phyloP scores from a whole-genome alignment of 2,888 invertebrate genomes.

The Agonopterix heracliana region DNA sequence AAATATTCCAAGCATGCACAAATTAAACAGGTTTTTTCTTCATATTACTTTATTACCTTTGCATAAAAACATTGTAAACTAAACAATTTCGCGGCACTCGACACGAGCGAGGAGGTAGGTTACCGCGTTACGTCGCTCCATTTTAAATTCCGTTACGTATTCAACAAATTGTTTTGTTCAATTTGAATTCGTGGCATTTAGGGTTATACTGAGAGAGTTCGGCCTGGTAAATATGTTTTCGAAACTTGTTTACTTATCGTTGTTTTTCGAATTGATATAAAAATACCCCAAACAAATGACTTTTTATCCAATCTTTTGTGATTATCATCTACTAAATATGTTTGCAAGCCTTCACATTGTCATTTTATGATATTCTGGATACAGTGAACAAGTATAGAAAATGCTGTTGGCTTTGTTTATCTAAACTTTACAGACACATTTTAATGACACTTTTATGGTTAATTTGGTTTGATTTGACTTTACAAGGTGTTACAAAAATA shows the following conservation, averaged over 20 bases:
- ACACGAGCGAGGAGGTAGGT: slow-evolving; percentile 7
- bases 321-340: no score
- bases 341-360: no score
- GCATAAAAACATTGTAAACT: slow-evolving; percentile 56
- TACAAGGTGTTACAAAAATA: no score
- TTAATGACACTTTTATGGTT: no score
- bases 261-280: not conserved
- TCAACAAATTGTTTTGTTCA: slow-evolving; percentile 9
- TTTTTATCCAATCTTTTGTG: no score
- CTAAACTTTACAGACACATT: no score
- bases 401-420: no score
- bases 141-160: slow-evolving; percentile 16
- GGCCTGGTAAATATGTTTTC: not conserved
- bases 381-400: no score
- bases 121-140: slow-evolving; percentile 12
- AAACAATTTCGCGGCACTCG: slow-evolving; percentile 28
- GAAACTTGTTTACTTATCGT: not conserved
- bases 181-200: slow-evolving; percentile 1
- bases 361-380: no score
- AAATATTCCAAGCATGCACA: slow-evolving; percentile 74
- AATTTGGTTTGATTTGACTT: no score
- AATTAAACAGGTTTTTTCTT: slow-evolving; percentile 72
- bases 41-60: slow-evolving; percentile 61
- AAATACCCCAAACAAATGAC: not conserved
- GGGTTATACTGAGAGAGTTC: not conserved